phyloP scores from a whole-genome alignment of 1,140 invertebrate species.

The Euura saliciscinereae region DNA sequence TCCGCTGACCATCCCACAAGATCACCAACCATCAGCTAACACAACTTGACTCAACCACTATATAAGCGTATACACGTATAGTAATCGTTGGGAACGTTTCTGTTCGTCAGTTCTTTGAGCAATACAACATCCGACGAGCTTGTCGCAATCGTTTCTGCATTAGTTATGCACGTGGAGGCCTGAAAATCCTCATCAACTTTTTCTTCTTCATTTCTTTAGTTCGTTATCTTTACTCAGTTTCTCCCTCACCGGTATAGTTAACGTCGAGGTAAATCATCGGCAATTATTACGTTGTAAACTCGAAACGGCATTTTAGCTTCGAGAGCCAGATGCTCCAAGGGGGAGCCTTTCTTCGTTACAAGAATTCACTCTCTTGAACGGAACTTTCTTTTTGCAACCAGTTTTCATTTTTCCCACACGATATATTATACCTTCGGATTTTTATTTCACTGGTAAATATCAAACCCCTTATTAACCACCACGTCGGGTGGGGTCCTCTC shows the following conservation, averaged over 20 bases:
- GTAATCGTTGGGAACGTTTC: neutral
- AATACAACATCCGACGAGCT: no score
- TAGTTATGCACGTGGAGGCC: no score
- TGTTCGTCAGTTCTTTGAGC: neutral
- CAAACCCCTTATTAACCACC: neutral
- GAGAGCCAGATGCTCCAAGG: neutral
- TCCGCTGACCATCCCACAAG: conserved; percentile 2
- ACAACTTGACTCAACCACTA: neutral
- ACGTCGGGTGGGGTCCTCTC: no score
- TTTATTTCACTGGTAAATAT: neutral
- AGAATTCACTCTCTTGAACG: neutral
- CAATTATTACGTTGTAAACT: no score
- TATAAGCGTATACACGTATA: neutral
- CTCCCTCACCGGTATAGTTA: no score
- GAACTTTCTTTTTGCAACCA: conserved; percentile 5
- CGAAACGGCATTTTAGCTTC: neutral
- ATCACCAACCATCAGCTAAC: conserved; percentile 7
- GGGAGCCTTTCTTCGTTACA: neutral
- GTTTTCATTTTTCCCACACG: neutral
- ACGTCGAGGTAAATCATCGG: no score
- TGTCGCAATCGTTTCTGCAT: no score
- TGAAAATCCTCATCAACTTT: no score
- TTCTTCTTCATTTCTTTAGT: no score
- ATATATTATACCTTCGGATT: neutral
- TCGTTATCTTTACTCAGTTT: no score